Conservation (phyloP, 2,797 vertebrate species). For the Gephyroberyx darwinii region DNA sequence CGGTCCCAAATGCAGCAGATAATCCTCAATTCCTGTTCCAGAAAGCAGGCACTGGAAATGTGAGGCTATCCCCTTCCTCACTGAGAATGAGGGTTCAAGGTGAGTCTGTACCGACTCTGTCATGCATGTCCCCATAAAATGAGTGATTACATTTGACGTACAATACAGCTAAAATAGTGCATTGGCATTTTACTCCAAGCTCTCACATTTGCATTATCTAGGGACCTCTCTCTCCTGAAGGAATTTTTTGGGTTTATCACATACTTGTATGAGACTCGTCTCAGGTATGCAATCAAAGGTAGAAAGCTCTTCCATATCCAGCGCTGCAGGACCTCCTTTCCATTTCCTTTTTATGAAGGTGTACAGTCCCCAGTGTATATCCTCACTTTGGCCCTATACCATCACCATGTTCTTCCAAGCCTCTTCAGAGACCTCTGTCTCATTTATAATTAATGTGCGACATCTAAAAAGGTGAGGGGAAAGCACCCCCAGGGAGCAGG, state of each 20-base stretch:
- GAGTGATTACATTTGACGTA: neutral
- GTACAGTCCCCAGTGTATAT: constrained; percentile 13
- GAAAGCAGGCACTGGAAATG: constrained; percentile 5
- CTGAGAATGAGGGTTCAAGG: constrained; percentile 39
- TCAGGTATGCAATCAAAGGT: neutral
- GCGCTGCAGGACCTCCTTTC: constrained; percentile 18
- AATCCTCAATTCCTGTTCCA: constrained; percentile 14
- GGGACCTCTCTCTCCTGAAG: neutral
- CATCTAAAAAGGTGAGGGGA: constrained; percentile 49
- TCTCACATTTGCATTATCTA: neutral
- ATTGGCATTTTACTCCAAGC: neutral
- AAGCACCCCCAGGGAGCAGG: constrained; percentile 18
- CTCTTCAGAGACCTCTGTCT: constrained; percentile 46
- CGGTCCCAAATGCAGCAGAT: constrained; percentile 18
- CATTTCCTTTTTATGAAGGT: constrained; percentile 28
- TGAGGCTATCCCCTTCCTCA: neutral
- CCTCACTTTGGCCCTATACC: constrained; percentile 26
- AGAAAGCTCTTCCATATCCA: constrained; percentile 1
- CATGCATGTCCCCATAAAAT: neutral
- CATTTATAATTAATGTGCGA: constrained; percentile 64
- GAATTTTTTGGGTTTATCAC: neutral
- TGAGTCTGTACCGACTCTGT: constrained; percentile 21
- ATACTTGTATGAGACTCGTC: neutral
- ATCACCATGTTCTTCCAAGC: constrained; percentile 24
- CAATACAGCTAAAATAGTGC: neutral